phyloP scores from a whole-genome alignment of 2,113 vertebrate species.

The Sinocyclocheilus rhinocerous region DNA sequence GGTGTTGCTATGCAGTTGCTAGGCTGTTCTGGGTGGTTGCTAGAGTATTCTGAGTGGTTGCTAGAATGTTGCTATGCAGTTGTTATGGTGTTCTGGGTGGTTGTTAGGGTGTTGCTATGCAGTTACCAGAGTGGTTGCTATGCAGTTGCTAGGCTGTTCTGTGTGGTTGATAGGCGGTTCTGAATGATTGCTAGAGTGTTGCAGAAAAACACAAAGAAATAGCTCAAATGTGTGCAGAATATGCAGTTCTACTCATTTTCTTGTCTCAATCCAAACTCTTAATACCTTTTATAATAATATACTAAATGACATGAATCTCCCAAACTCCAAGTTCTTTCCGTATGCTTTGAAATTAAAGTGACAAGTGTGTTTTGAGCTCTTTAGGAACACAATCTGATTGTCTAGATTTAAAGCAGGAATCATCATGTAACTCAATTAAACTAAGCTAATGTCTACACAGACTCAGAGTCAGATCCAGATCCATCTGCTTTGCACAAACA shows the following conservation, averaged over 20 bases:
- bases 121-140: too few species aligned
- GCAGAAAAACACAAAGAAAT: background rate
- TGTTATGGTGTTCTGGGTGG: too few species aligned
- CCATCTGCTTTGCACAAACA: too few species aligned
- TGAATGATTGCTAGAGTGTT: background rate
- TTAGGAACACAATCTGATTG: background rate
- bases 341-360: background rate
- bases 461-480: background rate
- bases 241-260: background rate
- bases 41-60: too few species aligned
- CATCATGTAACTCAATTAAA: background rate
- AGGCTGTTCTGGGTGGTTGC: too few species aligned
- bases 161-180: background rate
- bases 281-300: background rate
- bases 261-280: background rate
- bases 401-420: background rate
- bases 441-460: background rate
- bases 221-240: background rate
- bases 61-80: too few species aligned
- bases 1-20: background rate
- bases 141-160: too few species aligned
- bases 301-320: background rate
- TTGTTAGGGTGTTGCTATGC: too few species aligned
- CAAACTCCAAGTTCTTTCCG: background rate
- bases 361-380: background rate